These are phyloP conservation scores for Syrrhaptes paradoxus DNA, from an alignment of 2,113 vertebrate genomes.

Conservation along the genomic window DNA sequence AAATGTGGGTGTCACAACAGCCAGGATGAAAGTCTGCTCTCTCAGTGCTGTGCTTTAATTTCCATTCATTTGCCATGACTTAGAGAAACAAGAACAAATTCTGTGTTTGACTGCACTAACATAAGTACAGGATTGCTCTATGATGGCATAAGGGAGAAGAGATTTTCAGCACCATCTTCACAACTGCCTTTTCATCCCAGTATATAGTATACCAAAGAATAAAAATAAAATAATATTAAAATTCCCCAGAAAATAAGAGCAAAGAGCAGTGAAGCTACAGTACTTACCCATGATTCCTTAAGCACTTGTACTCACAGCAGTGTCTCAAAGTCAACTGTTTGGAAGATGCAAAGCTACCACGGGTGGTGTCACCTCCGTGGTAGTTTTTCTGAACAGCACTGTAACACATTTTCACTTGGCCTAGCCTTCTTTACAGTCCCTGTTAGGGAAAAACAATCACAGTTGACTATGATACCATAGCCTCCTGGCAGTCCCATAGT, in stretches of 20 bases:
- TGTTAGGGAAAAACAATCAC: not conserved
- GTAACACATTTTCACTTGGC: not conserved
- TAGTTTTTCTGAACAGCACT: not conserved
- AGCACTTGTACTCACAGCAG: not conserved
- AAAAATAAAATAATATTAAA: not conserved
- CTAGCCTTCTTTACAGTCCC: not conserved
- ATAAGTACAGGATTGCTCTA: rapidly evolving
- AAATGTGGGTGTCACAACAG: not conserved
- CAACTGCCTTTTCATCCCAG: not conserved
- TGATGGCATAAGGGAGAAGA: not conserved
- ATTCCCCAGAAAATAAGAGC: not conserved
- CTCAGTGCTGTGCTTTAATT: not conserved
- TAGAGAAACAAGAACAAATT: not conserved
- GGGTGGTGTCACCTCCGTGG: not conserved
- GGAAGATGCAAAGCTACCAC: not conserved
- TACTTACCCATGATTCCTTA: not conserved
- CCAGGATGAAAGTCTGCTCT: not conserved
- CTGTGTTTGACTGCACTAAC: not conserved
- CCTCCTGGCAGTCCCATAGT: not conserved
- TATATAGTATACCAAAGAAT: not conserved
- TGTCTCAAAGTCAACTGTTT: not conserved
- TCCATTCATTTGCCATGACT: not conserved
- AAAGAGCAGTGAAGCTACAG: not conserved
- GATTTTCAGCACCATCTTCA: not conserved
- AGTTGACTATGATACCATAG: not conserved